phyloP scores from a whole-genome alignment of 2,797 vertebrate genomes.

The Balearica regulorum region DNA sequence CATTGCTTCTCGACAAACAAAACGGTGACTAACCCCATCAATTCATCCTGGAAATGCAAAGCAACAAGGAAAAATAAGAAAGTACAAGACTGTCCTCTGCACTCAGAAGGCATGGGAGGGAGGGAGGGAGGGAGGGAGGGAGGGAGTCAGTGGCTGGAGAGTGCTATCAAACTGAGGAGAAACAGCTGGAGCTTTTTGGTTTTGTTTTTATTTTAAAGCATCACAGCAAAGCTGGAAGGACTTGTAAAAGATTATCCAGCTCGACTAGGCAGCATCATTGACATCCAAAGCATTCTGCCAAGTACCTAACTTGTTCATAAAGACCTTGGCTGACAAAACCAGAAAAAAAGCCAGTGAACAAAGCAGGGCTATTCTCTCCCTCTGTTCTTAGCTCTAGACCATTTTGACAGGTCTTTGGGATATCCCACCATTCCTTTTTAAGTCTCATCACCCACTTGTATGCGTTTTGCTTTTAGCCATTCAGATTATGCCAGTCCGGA shows the following conservation, averaged over 20 bases:
- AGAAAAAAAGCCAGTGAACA: neutral
- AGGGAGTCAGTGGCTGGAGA: neutral
- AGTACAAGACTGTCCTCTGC: neutral
- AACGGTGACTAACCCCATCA: neutral
- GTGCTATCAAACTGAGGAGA: neutral
- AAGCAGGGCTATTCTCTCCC: neutral
- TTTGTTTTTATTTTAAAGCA: neutral
- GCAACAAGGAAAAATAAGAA: neutral
- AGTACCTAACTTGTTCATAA: neutral
- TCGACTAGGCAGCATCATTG: fast-evolving
- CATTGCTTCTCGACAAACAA: neutral
- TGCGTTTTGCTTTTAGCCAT: neutral
- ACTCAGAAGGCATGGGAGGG: neutral
- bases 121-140: neutral
- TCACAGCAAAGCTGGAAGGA: neutral
- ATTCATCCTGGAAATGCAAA: neutral
- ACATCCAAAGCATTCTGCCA: neutral
- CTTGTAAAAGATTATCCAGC: neutral
- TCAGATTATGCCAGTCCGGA: neutral
- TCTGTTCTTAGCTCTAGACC: neutral
- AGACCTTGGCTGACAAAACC: neutral
- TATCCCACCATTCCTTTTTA: neutral
- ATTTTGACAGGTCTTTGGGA: neutral
- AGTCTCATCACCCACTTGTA: neutral
- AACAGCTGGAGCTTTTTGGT: neutral